Evolutionary conservation across 2,113 vertebrate genomes (phyloP), one percentile per base, ranked within the genome.

Genomic region (Plecturocebus donacophilus): DNA sequence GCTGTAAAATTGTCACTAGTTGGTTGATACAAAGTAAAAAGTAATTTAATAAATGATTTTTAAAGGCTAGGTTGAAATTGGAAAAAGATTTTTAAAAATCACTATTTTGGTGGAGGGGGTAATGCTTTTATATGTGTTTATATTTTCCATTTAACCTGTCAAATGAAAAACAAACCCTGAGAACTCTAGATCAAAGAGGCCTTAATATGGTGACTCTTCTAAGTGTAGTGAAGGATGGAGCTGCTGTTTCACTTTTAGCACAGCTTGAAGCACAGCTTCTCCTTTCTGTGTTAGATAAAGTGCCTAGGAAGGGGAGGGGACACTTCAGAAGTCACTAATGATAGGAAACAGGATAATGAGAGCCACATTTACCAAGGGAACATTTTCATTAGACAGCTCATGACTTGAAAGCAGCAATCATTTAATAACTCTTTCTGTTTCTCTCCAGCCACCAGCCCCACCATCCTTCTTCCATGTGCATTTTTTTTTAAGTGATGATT

Each of bases 51-150:
- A 88, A 87, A 83, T 80, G 30, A 56, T 56, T 71, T 95, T 93
- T 96, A 80, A 94, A 83, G 84, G 20, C 42, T 52, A 94, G 64
- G 11, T 40, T 95, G 64, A 94, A 94, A 91, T 47, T 40, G n/a
- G 61, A 75, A 80, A 83, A 95, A 71, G 61, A 76, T 49, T 30
- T 27, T 6, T 20, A 4, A 40, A 83, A 56, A 47, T 94, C 30
- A 47, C 14, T 47, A 23, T 45, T 79, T 88, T 20, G 81, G 27
- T 42, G 45, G 61, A 20, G 2, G 9, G 56, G 54, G 27, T 9
- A 64, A 13, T 87, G 38, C 94, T 92, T 97, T 95, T 87, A 35
- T 73, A 49, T 70, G 6, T 86, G 76, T 81, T 95, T 94, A 14
- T 20, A 70, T 80, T 96, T 96, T 82, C 54, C 73, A 70, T 87